These are phyloP conservation scores for Thyatira batis DNA, from an alignment of 2,888 invertebrate genomes.

Conservation along the genomic window DNA sequence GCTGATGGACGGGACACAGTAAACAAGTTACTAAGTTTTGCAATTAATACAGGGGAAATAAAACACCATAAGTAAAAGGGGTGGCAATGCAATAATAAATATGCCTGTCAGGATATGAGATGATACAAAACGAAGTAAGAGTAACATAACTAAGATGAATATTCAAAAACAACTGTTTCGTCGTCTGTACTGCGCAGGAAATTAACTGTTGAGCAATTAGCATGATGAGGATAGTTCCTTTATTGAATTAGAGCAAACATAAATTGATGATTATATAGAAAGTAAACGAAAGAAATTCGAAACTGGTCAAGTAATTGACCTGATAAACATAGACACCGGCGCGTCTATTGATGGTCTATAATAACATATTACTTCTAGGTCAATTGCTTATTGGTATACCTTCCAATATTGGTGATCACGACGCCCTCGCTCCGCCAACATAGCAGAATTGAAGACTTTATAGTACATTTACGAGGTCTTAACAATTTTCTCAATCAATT, in stretches of 20 bases:
- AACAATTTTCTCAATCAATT: conserved; percentile 28
- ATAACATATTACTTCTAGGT: conserved; percentile 68
- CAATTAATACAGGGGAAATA: too few relatives aligned
- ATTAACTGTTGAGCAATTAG: neutral
- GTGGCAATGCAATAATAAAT: too few relatives aligned
- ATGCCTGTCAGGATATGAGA: neutral
- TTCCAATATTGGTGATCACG: conserved; percentile 62
- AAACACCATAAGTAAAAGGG: too few relatives aligned
- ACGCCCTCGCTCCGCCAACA: conserved; percentile 32
- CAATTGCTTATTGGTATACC: conserved; percentile 57
- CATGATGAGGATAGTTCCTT: conserved; percentile 23
- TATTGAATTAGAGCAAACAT: conserved; percentile 20
- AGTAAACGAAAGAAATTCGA: conserved; percentile 62
- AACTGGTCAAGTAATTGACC: conserved; percentile 59
- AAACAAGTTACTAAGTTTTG: too few relatives aligned
- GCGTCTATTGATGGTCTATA: conserved; percentile 51
- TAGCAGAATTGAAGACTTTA: conserved; percentile 25
- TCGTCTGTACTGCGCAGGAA: neutral
- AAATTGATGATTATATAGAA: conserved; percentile 51
- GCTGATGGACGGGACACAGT: too few relatives aligned
- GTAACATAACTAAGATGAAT: neutral
- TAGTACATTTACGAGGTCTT: conserved; percentile 25
- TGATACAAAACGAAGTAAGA: neutral
- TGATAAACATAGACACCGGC: conserved; percentile 51
- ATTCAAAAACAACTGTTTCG: neutral